A percentile compares a stretch with the other conserved stretches of the same genome.
These are phyloP conservation scores for Mus musculus DNA, from an alignment of 2,113 vertebrate genomes.

Conservation along the genomic window GRCm39 chr6:97784501-97785000, in stretches of 20 bases:
- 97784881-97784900: fast-evolving
- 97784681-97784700: background rate
- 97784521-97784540: conserved; percentile 66
- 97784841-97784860: background rate
- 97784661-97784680: background rate
- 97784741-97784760: conserved; percentile 32
- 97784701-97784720: background rate
- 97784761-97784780: background rate
- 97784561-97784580: background rate
- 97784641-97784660: background rate
- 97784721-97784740: background rate
- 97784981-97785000: too few species aligned
- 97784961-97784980: too few species aligned
- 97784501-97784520: background rate
- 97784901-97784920: background rate
- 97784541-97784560: conserved; percentile 24
- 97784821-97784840: fast-evolving
- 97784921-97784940: background rate
- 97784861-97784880: conserved; percentile 49
- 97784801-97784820: too few species aligned
- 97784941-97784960: too few species aligned
- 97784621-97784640: background rate
- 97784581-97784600: background rate
- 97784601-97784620: background rate
- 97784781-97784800: fast-evolving